Base-by-base conservation (phyloP, 2,797 vertebrate genomes). In the Eospalax fontanierii region DNA sequence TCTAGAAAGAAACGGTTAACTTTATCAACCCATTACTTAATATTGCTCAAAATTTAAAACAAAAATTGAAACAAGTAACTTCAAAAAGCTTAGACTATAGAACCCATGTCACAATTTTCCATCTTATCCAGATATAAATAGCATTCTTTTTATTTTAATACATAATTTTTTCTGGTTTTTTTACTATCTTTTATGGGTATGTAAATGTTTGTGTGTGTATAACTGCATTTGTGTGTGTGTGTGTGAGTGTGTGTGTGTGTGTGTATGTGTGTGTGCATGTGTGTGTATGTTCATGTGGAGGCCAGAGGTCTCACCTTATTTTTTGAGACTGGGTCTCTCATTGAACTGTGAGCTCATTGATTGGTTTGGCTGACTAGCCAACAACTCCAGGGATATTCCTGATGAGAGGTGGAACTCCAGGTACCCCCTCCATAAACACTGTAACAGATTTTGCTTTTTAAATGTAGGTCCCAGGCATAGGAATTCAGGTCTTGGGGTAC, bases 31-130 rank as follows among this genome's bases (percentile, higher is more conserved):
- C 46, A 73, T 43, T 71, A 79, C 14, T 90, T 71, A 43, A 54
- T 63, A 43, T n/a, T 74, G 2, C 35, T 87, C 65, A 90, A 75
- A 87, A 90, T 43, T 35, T 16, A 95, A 46, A 86, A 24, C 3
- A 74, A 65, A 95, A 28, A 73, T 33, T 61, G 8, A 95, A 93
- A n/a, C 1, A 65, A 88, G 6, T 81, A 88, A 50, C 30, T 88
- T 87, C 33, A 50, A 54, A 90, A 93, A 74, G 1, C 1, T 90
- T 35, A 79, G 7, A 43, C 11, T 46, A 84, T 24, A 94, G 28
- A 81, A 40, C 11, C 50, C 26, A 85, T 54, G 70, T 3, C 24
- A 75, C 35, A 61, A 87, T 90, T 88, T 92, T 63, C 10, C 68
- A 70, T 54, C 16, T 28, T 35, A 85, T 4, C n/a, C 4, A 89